Conservation (phyloP, 2,888 invertebrate species). For the Cataglyphis albicans region DNA sequence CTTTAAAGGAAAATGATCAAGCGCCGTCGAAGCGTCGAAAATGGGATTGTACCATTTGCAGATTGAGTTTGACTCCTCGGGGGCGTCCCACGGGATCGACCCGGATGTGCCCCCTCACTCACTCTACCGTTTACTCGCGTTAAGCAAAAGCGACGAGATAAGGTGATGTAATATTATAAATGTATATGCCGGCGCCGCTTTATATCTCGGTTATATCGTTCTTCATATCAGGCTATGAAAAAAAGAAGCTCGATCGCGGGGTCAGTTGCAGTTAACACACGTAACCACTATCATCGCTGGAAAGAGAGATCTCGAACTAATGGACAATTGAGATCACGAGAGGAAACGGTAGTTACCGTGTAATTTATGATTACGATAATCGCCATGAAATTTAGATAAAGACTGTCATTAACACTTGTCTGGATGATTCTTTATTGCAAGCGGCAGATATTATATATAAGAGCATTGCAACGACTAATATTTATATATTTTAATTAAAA, state of each 20-base stretch:
- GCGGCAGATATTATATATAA: background rate
- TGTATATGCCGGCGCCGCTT: slow-evolving; percentile 66
- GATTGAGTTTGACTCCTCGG: slow-evolving; percentile 70
- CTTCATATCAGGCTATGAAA: slow-evolving; percentile 58
- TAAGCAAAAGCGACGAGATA: slow-evolving; percentile 59
- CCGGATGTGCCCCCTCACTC: slow-evolving; percentile 57
- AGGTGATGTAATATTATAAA: slow-evolving; percentile 70
- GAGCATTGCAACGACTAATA: background rate
- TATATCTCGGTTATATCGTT: slow-evolving; percentile 70
- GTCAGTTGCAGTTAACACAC: background rate
- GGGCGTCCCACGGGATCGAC: slow-evolving; percentile 40
- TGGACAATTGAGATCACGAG: slow-evolving; percentile 12
- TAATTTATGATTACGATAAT: background rate
- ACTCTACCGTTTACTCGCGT: slow-evolving; percentile 52
- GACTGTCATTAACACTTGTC: slow-evolving; percentile 10
- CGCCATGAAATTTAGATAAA: slow-evolving; percentile 17
- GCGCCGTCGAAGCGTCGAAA: slow-evolving; percentile 60
- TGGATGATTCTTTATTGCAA: background rate
- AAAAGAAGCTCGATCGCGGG: slow-evolving; percentile 43
- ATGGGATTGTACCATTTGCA: slow-evolving; percentile 70
- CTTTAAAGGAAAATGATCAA: slow-evolving; percentile 54
- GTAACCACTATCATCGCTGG: background rate
- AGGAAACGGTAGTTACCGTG: background rate
- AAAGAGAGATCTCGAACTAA: slow-evolving; percentile 19
- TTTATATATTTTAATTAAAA: background rate